phyloP scores from a whole-genome alignment of 2,888 invertebrate species.

The Drosophila nr. perissopoda region DNA sequence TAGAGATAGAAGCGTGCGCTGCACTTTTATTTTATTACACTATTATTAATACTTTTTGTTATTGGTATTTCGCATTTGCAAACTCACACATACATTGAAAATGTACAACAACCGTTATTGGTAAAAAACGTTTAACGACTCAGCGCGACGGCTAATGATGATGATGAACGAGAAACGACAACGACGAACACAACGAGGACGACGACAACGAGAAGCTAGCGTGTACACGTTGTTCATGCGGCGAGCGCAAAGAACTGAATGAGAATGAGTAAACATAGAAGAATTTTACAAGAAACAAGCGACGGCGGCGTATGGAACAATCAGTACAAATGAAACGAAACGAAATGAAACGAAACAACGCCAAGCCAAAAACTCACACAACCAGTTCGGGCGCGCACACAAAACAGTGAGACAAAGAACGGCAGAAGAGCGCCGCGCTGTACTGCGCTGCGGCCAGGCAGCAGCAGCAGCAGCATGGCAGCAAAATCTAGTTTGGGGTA shows the following conservation, averaged over 20 bases:
- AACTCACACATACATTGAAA: conserved; percentile 51
- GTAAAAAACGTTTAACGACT: conserved; percentile 34
- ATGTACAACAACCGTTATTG: conserved; percentile 54
- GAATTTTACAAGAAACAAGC: conserved; percentile 73
- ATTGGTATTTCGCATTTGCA: conserved; percentile 53
- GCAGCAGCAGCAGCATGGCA: conserved; percentile 37
- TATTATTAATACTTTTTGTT: conserved; percentile 54
- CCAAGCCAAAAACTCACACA: conserved; percentile 74
- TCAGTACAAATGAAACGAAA: conserved; percentile 22
- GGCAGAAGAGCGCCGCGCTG: conserved; percentile 31
- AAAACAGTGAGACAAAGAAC: conserved; percentile 68
- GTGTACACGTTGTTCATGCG: conserved; percentile 73
- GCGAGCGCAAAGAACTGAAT: conserved; percentile 77
- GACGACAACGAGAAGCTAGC: conserved; percentile 48
- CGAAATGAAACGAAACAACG: conserved; percentile 38
- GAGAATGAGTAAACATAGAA: conserved; percentile 73
- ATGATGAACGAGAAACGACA: conserved; percentile 48
- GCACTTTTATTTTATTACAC: conserved; percentile 49
- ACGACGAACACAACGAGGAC: conserved; percentile 55
- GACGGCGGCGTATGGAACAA: conserved; percentile 34
- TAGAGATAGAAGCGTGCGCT: conserved; percentile 32
- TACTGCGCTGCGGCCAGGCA: conserved; percentile 12
- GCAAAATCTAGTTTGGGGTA: conserved; percentile 71
- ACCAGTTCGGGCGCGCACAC: conserved; percentile 65
- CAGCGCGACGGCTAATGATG: conserved; percentile 39